phyloP scores from a whole-genome alignment of 2,888 invertebrate species.

The Tenthredo notha region DNA sequence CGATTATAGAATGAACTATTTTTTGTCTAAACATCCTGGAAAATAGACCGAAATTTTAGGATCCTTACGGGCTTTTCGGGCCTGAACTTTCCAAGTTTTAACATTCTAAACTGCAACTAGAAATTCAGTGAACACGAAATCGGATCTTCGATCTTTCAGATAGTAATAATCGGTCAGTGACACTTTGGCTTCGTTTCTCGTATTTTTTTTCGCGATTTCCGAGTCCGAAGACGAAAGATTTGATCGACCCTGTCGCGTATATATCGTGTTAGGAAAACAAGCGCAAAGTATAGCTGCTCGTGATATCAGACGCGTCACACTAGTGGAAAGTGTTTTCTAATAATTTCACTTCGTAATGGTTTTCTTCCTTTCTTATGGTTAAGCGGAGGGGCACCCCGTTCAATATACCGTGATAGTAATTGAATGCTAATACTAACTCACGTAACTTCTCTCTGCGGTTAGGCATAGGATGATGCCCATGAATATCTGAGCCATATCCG shows the following conservation, averaged over 20 bases:
- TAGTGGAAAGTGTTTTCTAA: constrained; percentile 59
- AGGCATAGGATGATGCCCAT: not conserved
- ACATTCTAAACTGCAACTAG: too few species aligned
- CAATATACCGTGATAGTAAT: constrained; percentile 40
- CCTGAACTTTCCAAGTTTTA: too few species aligned
- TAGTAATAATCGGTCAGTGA: not conserved
- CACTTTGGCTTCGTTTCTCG: not conserved
- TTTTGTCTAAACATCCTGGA: too few species aligned
- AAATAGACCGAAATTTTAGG: too few species aligned
- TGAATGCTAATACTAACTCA: constrained; percentile 25
- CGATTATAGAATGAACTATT: too few species aligned
- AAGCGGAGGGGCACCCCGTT: not conserved
- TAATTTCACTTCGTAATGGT: constrained; percentile 58
- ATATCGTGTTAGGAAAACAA: not conserved
- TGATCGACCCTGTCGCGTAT: not conserved
- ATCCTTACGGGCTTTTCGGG: too few species aligned
- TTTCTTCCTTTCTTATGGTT: constrained; percentile 54
- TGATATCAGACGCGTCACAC: not conserved
- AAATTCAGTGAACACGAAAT: too few species aligned
- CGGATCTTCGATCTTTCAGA: not conserved
- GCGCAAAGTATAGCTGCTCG: not conserved
- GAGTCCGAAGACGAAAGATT: too few species aligned
- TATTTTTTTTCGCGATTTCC: too few species aligned
- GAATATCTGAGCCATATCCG: constrained; percentile 6
- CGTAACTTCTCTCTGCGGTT: constrained; percentile 11